These are phyloP conservation scores for Pholis gunnellus DNA, from an alignment of 2,113 vertebrate genomes.

Conservation along the genomic window DNA sequence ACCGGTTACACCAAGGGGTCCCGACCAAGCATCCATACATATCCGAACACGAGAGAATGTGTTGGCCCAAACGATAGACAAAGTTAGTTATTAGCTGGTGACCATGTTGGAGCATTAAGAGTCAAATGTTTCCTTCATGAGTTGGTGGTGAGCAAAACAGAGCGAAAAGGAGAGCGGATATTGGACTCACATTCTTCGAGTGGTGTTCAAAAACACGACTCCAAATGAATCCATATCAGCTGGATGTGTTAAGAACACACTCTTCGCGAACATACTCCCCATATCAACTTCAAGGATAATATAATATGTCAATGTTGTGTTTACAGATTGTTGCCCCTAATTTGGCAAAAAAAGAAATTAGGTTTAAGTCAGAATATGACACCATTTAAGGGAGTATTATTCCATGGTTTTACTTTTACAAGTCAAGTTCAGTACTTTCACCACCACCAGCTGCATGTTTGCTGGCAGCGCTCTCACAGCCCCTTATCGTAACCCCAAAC, in stretches of 20 bases:
- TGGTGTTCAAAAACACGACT: neutral
- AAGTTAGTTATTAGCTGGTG: neutral
- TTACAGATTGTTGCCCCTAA: neutral
- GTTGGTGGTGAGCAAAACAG: neutral
- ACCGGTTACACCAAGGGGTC: neutral
- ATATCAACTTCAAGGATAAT: neutral
- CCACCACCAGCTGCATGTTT: slow-evolving; percentile 44
- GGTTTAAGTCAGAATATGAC: neutral
- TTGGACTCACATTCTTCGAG: neutral
- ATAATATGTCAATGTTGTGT: neutral
- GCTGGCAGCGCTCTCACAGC: slow-evolving; percentile 19
- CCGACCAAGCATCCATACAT: neutral
- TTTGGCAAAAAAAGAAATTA: neutral
- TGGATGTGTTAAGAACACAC: neutral
- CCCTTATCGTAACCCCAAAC: slow-evolving; percentile 64
- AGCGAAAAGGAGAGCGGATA: neutral
- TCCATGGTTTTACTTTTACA: slow-evolving; percentile 8
- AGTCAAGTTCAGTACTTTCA: slow-evolving; percentile 24
- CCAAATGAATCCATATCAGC: neutral
- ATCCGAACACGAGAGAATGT: no score
- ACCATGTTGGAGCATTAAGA: neutral
- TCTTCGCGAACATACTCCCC: neutral
- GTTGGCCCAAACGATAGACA: neutral
- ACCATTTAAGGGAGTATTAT: neutral
- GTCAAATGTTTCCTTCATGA: neutral